phyloP scores from a whole-genome alignment of 2,113 vertebrate genomes.

The Tautogolabrus adspersus region DNA sequence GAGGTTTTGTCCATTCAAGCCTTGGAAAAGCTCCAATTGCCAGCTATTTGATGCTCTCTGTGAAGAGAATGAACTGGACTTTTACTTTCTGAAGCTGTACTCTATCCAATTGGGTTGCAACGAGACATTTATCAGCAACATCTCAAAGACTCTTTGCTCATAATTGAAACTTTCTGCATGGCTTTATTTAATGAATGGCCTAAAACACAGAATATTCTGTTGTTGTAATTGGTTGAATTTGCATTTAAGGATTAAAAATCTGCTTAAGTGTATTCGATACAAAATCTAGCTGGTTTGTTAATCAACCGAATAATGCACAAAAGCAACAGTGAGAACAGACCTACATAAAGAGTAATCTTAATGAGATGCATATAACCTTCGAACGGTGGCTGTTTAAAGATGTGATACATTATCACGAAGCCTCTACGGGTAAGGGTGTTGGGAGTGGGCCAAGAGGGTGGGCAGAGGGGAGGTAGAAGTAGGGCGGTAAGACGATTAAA shows the following conservation, averaged over 20 bases:
- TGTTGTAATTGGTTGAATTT: conserved; percentile 1
- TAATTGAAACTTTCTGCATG: neutral
- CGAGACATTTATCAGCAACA: neutral
- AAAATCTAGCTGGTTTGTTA: too few species aligned
- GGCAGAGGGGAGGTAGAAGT: conserved; percentile 39
- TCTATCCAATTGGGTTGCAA: conserved; percentile 31
- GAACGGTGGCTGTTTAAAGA: conserved; percentile 13
- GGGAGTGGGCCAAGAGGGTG: conserved; percentile 28
- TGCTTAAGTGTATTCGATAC: too few species aligned
- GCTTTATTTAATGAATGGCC: neutral
- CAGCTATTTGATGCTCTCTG: conserved; percentile 1
- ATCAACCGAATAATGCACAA: neutral
- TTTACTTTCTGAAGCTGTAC: conserved; percentile 14
- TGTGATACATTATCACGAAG: conserved; percentile 36
- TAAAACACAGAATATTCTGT: conserved; percentile 2
- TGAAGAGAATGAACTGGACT: neutral
- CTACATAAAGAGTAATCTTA: neutral
- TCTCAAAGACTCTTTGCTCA: conserved; percentile 3
- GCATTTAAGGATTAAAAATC: neutral
- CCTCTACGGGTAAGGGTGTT: conserved; percentile 16
- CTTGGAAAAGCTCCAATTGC: conserved; percentile 32
- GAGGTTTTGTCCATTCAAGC: conserved; percentile 18
- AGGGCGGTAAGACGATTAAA: conserved; percentile 24
- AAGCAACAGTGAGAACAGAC: neutral
- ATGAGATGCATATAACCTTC: conserved; percentile 8